Evolutionary conservation across 2,888 invertebrate species (phyloP).

Genomic region (Leptopilina myrica): DNA sequence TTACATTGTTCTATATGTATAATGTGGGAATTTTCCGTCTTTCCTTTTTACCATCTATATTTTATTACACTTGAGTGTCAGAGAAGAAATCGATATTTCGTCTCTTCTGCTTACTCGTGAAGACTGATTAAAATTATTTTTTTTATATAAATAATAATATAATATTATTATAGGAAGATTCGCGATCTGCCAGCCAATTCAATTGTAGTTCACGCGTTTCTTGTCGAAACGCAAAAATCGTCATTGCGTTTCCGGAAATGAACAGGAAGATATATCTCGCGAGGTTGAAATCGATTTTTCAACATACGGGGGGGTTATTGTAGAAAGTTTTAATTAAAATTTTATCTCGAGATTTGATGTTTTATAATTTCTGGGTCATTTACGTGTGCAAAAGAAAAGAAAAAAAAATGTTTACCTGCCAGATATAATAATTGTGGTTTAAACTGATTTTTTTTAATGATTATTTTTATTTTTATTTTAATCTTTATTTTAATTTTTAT

Average conservation of each 20-base stretch:
- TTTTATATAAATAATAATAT: background rate
- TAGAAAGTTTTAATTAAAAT: conserved; percentile 12
- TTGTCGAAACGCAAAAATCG: conserved; percentile 6
- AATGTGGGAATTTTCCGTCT: background rate
- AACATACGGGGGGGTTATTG: background rate
- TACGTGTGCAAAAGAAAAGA: no score
- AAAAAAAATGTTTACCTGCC: no score
- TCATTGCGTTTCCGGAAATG: conserved; percentile 7
- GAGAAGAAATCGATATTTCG: conserved; percentile 11
- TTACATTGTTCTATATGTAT: background rate
- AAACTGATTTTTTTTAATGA: background rate
- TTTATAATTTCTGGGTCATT: conserved; percentile 3
- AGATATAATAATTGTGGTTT: no score
- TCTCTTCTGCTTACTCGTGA: background rate
- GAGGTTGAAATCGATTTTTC: conserved; percentile 18
- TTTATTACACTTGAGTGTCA: background rate
- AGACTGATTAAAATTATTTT: conserved; percentile 13
- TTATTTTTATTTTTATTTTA: background rate
- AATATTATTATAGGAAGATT: no score
- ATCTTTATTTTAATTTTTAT: background rate
- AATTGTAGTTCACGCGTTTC: background rate
- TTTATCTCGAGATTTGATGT: background rate
- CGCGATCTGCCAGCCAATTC: background rate
- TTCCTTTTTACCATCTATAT: background rate
- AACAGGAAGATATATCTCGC: conserved; percentile 19